Conservation (phyloP, 2,888 invertebrate genomes). For the Macrosoma leucophasiata region DNA sequence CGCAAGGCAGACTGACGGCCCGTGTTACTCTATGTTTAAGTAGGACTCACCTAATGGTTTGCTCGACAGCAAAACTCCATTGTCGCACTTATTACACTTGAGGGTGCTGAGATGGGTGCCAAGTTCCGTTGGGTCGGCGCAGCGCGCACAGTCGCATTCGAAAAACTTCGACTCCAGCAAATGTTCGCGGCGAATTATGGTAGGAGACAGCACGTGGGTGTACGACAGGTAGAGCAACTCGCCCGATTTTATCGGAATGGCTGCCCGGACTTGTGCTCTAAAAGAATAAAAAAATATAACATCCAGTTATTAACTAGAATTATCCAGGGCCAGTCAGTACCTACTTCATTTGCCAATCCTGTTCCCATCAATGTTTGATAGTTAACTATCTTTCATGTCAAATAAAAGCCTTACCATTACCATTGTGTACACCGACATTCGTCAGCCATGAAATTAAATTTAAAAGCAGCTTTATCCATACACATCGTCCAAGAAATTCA, state of each 20-base stretch:
- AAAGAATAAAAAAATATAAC: slow-evolving; percentile 10
- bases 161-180: slow-evolving; percentile 87
- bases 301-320: background rate
- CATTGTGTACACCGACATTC: no score
- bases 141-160: slow-evolving; percentile 83
- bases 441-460: no score
- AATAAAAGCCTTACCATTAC: no score
- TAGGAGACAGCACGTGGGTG: slow-evolving; percentile 84
- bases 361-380: no score
- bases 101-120: slow-evolving; percentile 86
- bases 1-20: no score
- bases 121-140: slow-evolving; percentile 86
- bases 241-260: slow-evolving; percentile 78
- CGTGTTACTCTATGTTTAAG: no score
- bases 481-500: no score
- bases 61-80: slow-evolving; percentile 79
- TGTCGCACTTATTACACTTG: slow-evolving; percentile 85
- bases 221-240: slow-evolving; percentile 83
- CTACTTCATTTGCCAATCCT: no score
- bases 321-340: no score
- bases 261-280: slow-evolving; percentile 82
- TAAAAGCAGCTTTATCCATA: no score
- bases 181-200: slow-evolving; percentile 80
- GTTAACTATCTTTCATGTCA: no score
- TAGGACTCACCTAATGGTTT: slow-evolving; percentile 81